These are phyloP conservation scores for Abscondita cerata DNA, from an alignment of 2,888 invertebrate genomes.

Conservation along the genomic window DNA sequence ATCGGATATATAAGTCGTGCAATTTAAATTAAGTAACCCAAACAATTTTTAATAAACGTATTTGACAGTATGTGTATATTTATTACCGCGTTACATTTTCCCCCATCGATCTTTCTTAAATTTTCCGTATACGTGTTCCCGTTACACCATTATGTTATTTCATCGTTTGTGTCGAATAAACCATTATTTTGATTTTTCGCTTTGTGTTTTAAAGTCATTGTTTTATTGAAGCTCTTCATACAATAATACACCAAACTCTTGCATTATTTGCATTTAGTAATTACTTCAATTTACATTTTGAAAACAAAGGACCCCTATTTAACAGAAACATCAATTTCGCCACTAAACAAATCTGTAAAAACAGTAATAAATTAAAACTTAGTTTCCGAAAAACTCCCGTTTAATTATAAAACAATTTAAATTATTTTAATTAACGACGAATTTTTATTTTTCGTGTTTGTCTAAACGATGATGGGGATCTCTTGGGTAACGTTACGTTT, in stretches of 20 bases:
- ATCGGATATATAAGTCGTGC: conserved; percentile 45
- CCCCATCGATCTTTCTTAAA: too few species aligned
- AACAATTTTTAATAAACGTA: too few species aligned
- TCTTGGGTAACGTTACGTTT: conserved; percentile 12
- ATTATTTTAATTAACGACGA: conserved; percentile 10
- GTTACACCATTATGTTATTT: not conserved
- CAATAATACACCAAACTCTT: conserved; percentile 1
- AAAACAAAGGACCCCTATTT: conserved; percentile 4
- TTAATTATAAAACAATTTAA: conserved; percentile 12
- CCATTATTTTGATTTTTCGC: conserved; percentile 5
- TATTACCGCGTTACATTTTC: too few species aligned
- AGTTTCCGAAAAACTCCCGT: conserved; percentile 2
- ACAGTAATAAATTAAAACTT: conserved; percentile 1
- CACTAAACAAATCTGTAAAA: conserved; percentile 5
- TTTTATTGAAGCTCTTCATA: conserved; percentile 5
- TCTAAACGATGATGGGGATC: conserved; percentile 10
- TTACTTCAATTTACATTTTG: conserved; percentile 10
- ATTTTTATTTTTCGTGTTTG: conserved; percentile 13
- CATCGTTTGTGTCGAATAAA: conserved; percentile 1
- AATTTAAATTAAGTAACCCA: conserved; percentile 48
- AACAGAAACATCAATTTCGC: not conserved
- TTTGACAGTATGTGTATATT: too few species aligned
- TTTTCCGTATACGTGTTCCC: too few species aligned
- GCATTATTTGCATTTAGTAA: conserved; percentile 4
- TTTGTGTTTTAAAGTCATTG: conserved; percentile 7